Conservation (phyloP, 2,888 invertebrate genomes). For the Drosophila niveifrons region DNA sequence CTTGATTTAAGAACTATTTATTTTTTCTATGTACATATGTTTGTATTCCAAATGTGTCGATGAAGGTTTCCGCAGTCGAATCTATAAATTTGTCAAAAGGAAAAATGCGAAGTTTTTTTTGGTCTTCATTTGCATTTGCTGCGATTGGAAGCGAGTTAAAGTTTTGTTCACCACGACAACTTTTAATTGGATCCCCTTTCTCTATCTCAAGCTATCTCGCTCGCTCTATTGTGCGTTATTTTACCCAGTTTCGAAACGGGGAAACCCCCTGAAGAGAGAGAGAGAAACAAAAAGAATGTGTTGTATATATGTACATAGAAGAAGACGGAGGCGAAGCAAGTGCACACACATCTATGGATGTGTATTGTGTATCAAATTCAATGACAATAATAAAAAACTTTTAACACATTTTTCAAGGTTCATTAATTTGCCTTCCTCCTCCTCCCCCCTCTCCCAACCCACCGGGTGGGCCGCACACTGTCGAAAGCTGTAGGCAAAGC, state of each 20-base stretch:
- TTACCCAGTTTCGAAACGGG: constrained; percentile 29
- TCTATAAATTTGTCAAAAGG: background rate
- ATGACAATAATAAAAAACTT: constrained; percentile 71
- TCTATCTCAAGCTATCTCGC: background rate
- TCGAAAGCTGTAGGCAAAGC: constrained; percentile 36
- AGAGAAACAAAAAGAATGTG: background rate
- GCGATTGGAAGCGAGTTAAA: constrained; percentile 14
- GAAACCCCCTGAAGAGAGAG: constrained; percentile 6
- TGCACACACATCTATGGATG: constrained; percentile 3
- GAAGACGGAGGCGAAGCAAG: background rate
- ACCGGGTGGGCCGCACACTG: constrained; percentile 38
- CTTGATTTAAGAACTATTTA: too few species aligned
- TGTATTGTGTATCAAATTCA: constrained; percentile 41
- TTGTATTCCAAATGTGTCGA: background rate
- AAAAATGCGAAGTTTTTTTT: background rate
- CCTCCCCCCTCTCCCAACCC: background rate
- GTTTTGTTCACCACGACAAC: constrained; percentile 40
- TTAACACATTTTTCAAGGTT: constrained; percentile 82
- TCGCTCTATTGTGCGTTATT: background rate
- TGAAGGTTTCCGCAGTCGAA: constrained; percentile 8
- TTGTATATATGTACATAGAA: too few species aligned
- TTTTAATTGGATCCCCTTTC: constrained; percentile 49
- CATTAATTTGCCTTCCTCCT: constrained; percentile 66
- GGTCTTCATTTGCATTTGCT: constrained; percentile 22
- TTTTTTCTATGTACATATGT: too few species aligned